phyloP scores from a whole-genome alignment of 1,140 invertebrate genomes.

The Drosophila paulistorum region DNA sequence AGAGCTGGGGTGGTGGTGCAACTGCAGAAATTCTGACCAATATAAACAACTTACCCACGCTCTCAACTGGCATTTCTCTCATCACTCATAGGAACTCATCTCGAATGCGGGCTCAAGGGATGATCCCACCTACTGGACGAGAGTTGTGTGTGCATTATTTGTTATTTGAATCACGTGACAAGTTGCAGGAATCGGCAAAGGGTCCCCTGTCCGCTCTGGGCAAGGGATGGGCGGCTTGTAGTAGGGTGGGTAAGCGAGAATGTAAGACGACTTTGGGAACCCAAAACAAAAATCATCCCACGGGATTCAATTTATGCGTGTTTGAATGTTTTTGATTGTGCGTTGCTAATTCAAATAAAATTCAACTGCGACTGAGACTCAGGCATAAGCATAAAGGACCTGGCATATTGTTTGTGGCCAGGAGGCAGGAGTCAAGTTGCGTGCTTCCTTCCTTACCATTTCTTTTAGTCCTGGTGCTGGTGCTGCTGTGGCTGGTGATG shows the following conservation, averaged over 20 bases:
- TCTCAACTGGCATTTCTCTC: background rate
- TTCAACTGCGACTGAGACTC: constrained; percentile 45
- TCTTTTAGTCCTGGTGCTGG: background rate
- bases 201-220: background rate
- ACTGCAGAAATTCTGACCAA: constrained; percentile 47
- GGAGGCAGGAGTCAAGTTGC: constrained; percentile 48
- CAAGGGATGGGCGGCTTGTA: background rate
- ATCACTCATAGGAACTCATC: constrained; percentile 35
- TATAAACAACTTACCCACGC: constrained; percentile 72
- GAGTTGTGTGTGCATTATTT: constrained; percentile 54
- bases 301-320: constrained; percentile 81
- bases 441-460: constrained; percentile 24
- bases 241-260: constrained; percentile 28
- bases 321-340: constrained; percentile 81
- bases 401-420: constrained; percentile 47
- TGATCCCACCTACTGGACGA: constrained; percentile 48
- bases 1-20: constrained; percentile 5
- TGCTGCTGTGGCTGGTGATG: background rate
- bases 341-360: constrained; percentile 80
- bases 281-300: constrained; percentile 71
- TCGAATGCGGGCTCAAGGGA: constrained; percentile 49
- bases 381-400: background rate
- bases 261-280: constrained; percentile 52
- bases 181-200: constrained; percentile 50
- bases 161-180: constrained; percentile 81